phyloP scores from a whole-genome alignment of 2,888 invertebrate species.

The Cosmia pyralina region DNA sequence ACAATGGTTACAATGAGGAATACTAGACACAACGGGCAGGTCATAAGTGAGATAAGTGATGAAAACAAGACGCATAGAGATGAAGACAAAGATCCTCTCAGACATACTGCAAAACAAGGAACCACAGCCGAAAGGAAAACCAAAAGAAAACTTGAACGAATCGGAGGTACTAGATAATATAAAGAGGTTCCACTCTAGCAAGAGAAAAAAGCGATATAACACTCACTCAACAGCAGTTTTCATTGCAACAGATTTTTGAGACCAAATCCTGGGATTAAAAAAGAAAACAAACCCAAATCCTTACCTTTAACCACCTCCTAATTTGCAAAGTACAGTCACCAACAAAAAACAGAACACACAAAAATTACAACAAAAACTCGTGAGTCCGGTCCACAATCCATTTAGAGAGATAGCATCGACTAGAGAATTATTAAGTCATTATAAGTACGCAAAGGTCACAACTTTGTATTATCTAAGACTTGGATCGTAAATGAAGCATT shows the following conservation, averaged over 20 bases:
- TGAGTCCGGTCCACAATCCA: slow-evolving; percentile 66
- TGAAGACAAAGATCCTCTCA: not conserved
- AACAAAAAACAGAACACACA: slow-evolving; percentile 35
- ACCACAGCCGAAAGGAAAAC: not conserved
- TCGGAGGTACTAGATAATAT: not conserved
- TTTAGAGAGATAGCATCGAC: slow-evolving; percentile 74
- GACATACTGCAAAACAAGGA: not conserved
- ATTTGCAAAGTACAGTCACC: slow-evolving; percentile 42
- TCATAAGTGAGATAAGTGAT: not conserved
- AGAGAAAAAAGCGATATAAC: not conserved
- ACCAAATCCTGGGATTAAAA: not conserved
- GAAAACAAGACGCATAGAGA: not conserved
- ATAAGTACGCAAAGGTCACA: slow-evolving; percentile 73
- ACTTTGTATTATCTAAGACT: slow-evolving; percentile 67
- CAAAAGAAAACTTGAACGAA: not conserved
- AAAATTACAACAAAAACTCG: slow-evolving; percentile 40
- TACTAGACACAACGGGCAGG: not conserved
- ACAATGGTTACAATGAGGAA: not conserved
- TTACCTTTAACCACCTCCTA: slow-evolving; percentile 5
- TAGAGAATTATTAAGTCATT: slow-evolving; percentile 79
- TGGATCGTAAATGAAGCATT: slow-evolving; percentile 69
- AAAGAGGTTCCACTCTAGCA: not conserved
- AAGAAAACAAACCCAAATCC: not conserved
- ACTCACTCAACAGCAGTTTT: not conserved
- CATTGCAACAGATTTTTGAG: not conserved